Percentiles rank a stretch among this genome's conserved stretches.
Conservation (phyloP, 2,113 vertebrate species). For the Paramormyrops kingsleyae region DNA sequence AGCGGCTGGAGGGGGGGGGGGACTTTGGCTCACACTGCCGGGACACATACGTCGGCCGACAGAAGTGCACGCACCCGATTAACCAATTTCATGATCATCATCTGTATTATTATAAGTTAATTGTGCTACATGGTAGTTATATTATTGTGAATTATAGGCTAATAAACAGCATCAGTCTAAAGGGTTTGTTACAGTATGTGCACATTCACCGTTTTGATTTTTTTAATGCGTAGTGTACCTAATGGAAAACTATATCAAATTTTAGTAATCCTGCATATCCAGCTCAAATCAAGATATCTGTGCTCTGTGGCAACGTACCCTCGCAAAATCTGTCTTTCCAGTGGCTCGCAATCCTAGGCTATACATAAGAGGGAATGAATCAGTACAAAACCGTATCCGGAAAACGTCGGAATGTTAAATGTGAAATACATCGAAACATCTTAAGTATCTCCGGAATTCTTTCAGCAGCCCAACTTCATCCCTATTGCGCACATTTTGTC, state of each 20-base stretch:
- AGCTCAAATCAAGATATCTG: neutral
- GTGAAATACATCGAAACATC: neutral
- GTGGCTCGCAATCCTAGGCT: neutral
- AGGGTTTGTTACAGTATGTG: neutral
- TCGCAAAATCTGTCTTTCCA: neutral
- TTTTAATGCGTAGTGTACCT: neutral
- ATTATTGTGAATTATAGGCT: neutral
- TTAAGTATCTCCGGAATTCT: neutral
- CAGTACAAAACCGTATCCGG: neutral
- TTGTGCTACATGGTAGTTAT: neutral
- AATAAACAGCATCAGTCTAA: neutral
- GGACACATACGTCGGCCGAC: neutral
- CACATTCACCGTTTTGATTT: neutral
- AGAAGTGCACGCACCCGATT: neutral
- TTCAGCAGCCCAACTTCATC: neutral
- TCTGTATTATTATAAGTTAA: neutral
- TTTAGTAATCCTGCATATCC: neutral
- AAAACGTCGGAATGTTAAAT: neutral
- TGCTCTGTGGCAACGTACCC: too few relatives aligned
- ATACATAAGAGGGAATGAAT: neutral
- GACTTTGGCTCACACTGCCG: neutral
- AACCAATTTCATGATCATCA: neutral
- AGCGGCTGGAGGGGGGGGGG: neutral
- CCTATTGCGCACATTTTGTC: neutral
- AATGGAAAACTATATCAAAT: neutral